These are phyloP conservation scores for Prunella fulvescens DNA, from an alignment of 2,113 vertebrate species.

Conservation along the genomic window DNA sequence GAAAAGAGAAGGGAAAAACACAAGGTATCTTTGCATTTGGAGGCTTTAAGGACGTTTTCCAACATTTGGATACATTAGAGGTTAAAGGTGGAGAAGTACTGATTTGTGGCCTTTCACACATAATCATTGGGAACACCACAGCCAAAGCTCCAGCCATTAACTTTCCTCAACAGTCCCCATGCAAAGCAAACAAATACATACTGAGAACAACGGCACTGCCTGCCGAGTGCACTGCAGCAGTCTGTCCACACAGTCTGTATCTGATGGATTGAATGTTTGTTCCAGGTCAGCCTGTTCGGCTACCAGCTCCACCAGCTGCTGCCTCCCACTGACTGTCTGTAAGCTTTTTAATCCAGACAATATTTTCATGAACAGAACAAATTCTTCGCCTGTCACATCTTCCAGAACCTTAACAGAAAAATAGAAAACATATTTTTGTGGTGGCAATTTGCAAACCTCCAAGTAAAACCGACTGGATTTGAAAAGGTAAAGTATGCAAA, in stretches of 20 bases:
- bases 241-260: constrained; percentile 92
- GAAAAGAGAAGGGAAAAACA: neutral
- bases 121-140: neutral
- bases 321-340: constrained; percentile 93
- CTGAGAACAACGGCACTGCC: constrained; percentile 94
- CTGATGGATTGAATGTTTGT: constrained; percentile 89
- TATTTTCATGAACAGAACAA: constrained; percentile 97
- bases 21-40: neutral
- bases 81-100: neutral
- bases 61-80: neutral
- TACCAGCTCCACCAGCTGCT: constrained; percentile 93
- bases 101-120: neutral
- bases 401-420: constrained; percentile 85
- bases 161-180: neutral
- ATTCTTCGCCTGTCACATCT: constrained; percentile 96
- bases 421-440: neutral
- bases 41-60: neutral
- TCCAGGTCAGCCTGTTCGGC: constrained; percentile 94
- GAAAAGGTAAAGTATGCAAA: neutral
- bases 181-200: constrained; percentile 62
- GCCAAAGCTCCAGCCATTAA: neutral
- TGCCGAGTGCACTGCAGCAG: constrained; percentile 95
- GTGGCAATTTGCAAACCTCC: neutral
- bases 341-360: constrained; percentile 86
- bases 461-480: neutral